Evolutionary conservation across 2,888 invertebrate genomes (phyloP).

Genomic region (Phaonia tiefii): DNA sequence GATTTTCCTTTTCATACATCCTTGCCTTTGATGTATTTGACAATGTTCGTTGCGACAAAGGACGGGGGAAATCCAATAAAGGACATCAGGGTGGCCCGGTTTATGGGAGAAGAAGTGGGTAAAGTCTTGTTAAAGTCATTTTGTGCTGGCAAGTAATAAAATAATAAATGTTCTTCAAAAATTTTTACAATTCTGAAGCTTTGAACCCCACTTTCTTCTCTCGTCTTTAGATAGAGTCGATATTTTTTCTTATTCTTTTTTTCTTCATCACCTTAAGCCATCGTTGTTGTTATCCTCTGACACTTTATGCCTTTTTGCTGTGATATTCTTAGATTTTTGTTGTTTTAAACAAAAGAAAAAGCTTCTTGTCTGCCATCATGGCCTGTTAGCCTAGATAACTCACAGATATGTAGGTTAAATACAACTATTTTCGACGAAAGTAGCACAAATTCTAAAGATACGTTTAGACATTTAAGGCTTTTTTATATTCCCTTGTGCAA

Average conservation of each 20-base stretch:
- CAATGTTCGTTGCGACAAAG: neutral
- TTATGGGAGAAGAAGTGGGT: too few species aligned
- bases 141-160: too few species aligned
- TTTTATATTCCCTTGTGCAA: too few species aligned
- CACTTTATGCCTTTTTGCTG: slow-evolving; percentile 25
- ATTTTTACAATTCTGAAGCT: neutral
- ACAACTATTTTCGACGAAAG: too few species aligned
- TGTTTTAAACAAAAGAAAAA: neutral
- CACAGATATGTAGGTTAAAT: neutral
- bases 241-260: slow-evolving; percentile 49
- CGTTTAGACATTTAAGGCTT: too few species aligned
- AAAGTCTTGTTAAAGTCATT: too few species aligned
- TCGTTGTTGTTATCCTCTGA: too few species aligned
- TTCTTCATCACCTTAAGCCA: slow-evolving; percentile 12
- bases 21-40: slow-evolving; percentile 19
- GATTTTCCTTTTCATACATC: slow-evolving; percentile 26
- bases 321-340: neutral
- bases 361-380: neutral
- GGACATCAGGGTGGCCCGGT: too few species aligned
- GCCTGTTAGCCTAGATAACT: neutral
- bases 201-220: neutral
- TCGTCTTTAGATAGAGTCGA: slow-evolving; percentile 25
- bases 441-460: too few species aligned
- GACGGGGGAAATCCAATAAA: neutral
- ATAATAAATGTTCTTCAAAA: neutral